These are phyloP conservation scores for Hippolais icterina DNA, from an alignment of 2,113 vertebrate species.

Conservation along the genomic window DNA sequence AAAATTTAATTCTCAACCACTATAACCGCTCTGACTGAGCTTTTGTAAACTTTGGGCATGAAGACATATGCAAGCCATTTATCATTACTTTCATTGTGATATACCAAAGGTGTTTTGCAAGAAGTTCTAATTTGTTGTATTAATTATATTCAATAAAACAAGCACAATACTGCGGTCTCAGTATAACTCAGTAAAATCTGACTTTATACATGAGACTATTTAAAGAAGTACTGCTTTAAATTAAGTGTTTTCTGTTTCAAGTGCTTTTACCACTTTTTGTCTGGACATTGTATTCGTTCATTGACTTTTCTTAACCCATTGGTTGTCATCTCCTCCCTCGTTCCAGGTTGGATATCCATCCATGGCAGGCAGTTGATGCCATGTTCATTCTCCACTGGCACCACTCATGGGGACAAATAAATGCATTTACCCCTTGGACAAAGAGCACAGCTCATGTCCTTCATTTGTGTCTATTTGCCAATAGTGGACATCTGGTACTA, in stretches of 20 bases:
- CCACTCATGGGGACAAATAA: not conserved
- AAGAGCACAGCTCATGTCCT: not conserved
- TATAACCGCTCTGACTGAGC: not conserved
- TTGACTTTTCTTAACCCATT: not conserved
- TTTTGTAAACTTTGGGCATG: not conserved
- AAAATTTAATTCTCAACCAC: conserved; percentile 49
- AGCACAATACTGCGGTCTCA: not conserved
- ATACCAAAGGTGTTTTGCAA: not conserved
- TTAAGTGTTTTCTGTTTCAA: not conserved
- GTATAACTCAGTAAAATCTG: not conserved
- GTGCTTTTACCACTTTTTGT: not conserved
- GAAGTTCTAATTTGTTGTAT: conserved; percentile 15
- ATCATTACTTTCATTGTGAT: not conserved
- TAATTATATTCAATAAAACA: conserved; percentile 1
- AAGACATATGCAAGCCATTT: not conserved
- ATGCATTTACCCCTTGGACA: not conserved
- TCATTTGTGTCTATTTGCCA: not conserved
- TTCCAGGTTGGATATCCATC: not conserved
- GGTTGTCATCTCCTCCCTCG: not conserved
- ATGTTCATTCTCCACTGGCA: not conserved
- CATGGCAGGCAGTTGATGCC: not conserved
- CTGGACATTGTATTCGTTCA: not conserved
- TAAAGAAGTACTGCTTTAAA: not conserved
- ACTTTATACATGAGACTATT: not conserved
- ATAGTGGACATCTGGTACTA: not conserved